phyloP scores from a whole-genome alignment of 2,113 vertebrate genomes.

The Zootoca vivipara region DNA sequence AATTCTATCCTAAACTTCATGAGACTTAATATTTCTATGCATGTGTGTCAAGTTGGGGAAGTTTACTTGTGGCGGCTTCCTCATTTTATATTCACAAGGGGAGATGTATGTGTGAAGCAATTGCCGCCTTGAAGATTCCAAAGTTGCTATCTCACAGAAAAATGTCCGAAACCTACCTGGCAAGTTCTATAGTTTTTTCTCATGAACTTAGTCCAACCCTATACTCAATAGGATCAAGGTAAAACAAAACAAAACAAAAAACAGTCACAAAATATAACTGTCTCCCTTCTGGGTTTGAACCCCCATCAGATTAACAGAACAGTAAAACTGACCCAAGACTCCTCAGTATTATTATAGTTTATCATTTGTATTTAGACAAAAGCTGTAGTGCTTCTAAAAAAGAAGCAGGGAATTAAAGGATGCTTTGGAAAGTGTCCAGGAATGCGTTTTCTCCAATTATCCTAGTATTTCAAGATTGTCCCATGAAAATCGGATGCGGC shows the following conservation, averaged over 20 bases:
- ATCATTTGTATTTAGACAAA: constrained; percentile 57
- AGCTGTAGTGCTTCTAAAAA: constrained; percentile 34
- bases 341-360: constrained; percentile 35
- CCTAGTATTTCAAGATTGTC: constrained; percentile 38
- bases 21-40: not conserved
- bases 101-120: not conserved
- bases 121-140: not conserved
- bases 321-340: constrained; percentile 46
- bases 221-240: not conserved
- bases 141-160: not conserved
- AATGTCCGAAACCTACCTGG: not conserved
- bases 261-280: not conserved
- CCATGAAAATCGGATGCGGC: constrained; percentile 35
- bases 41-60: not conserved
- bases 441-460: constrained; percentile 35
- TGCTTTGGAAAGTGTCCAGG: constrained; percentile 27
- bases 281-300: constrained; percentile 37
- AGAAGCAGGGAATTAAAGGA: constrained; percentile 44
- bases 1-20: not conserved
- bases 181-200: not conserved
- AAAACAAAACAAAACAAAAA: not conserved
- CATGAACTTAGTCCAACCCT: not conserved
- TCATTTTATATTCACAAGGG: not conserved
- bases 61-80: not conserved
- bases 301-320: constrained; percentile 36